These are phyloP conservation scores for Hylaea fasciaria DNA, from an alignment of 2,888 invertebrate genomes.

Conservation along the genomic window DNA sequence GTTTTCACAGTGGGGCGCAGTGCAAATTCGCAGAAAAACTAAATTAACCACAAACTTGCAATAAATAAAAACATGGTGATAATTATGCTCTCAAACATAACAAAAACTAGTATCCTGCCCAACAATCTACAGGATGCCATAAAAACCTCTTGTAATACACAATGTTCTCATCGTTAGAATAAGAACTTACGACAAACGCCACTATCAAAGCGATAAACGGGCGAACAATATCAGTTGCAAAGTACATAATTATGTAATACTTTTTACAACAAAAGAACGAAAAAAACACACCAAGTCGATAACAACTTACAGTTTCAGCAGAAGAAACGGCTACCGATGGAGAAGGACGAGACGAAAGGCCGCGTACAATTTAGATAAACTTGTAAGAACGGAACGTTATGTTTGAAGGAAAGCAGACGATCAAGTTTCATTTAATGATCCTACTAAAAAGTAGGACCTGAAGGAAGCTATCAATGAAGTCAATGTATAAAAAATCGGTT, in stretches of 20 bases:
- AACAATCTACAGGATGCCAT: slow-evolving; percentile 21
- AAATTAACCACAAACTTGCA: no score
- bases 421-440: slow-evolving; percentile 11
- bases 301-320: slow-evolving; percentile 12
- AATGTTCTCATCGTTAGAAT: slow-evolving; percentile 30
- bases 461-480: slow-evolving; percentile 34
- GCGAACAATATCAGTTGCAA: slow-evolving; percentile 32
- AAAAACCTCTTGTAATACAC: slow-evolving; percentile 1
- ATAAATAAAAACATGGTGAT: no score
- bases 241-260: slow-evolving; percentile 37
- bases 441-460: slow-evolving; percentile 14
- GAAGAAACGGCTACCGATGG: slow-evolving; percentile 1
- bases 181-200: slow-evolving; percentile 29
- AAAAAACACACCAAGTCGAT: slow-evolving; percentile 14
- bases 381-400: slow-evolving; percentile 4
- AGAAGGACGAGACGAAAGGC: neutral
- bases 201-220: slow-evolving; percentile 36
- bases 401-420: slow-evolving; percentile 29
- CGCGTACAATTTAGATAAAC: neutral
- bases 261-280: slow-evolving; percentile 25
- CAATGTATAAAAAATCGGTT: slow-evolving; percentile 21
- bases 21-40: no score
- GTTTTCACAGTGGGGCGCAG: no score
- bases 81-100: slow-evolving; percentile 1
- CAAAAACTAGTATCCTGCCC: slow-evolving; percentile 20